Percentiles rank a stretch among this genome's conserved stretches.
Evolutionary conservation across 2,113 vertebrate species (phyloP).

Genomic region (Petromus typicus): DNA sequence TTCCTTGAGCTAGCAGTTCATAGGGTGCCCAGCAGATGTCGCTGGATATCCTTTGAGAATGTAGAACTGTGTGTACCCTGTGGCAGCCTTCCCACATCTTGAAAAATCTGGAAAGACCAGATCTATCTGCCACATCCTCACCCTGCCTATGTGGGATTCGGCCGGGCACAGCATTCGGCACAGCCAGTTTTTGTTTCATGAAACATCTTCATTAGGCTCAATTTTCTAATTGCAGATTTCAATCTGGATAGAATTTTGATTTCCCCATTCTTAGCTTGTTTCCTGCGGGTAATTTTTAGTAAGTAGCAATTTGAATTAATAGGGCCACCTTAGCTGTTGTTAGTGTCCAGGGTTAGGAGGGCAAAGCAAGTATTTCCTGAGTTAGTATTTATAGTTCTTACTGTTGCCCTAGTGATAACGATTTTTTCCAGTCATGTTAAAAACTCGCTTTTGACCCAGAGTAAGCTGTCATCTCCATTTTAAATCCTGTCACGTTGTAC

Average conservation of each 20-base stretch:
- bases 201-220: background rate
- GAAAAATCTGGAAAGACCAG: background rate
- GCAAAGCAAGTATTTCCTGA: background rate
- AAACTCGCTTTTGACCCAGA: background rate
- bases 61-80: background rate
- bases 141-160: background rate
- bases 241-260: background rate
- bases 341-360: background rate
- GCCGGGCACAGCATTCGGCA: background rate
- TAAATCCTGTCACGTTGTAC: background rate
- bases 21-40: background rate
- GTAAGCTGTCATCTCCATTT: background rate
- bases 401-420: background rate
- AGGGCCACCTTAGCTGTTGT: background rate
- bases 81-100: background rate
- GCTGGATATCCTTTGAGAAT: background rate
- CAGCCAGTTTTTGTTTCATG: background rate
- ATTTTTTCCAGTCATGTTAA: background rate
- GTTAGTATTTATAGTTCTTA: background rate
- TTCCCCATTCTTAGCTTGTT: background rate
- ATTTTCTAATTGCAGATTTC: background rate
- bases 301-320: background rate
- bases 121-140: background rate
- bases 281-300: background rate
- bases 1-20: background rate